Conservation (phyloP, 1,140 invertebrate genomes). For the Odontomachus brunneus region DNA sequence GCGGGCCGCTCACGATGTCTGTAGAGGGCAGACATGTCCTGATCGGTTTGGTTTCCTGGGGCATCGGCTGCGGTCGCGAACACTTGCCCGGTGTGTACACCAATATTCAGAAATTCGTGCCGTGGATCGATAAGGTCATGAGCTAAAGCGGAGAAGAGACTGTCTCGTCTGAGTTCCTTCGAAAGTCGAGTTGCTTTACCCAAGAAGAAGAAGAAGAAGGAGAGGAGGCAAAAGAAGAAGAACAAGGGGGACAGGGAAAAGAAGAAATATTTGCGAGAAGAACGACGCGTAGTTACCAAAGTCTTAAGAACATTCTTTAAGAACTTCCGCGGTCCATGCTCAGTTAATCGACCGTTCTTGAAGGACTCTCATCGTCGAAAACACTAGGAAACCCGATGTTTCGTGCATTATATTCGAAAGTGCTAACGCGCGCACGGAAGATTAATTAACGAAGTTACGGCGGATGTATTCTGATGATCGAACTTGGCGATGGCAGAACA, state of each 20-base stretch:
- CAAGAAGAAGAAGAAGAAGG: not conserved
- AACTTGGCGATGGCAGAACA: not conserved
- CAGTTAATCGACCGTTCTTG: slow-evolving; percentile 12
- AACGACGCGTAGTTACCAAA: slow-evolving; percentile 43
- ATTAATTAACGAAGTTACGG: not conserved
- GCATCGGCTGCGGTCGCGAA: slow-evolving; percentile 95
- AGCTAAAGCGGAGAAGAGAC: slow-evolving; percentile 79
- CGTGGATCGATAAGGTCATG: slow-evolving; percentile 95
- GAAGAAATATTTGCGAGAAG: not conserved
- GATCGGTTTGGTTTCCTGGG: slow-evolving; percentile 96
- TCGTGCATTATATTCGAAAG: not conserved
- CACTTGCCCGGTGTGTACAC: slow-evolving; percentile 96
- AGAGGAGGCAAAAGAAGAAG: not conserved
- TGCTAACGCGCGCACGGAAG: slow-evolving; percentile 9
- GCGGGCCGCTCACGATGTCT: slow-evolving; percentile 93
- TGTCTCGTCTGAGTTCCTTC: slow-evolving; percentile 19
- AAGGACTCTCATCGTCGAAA: slow-evolving; percentile 28
- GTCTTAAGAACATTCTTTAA: slow-evolving; percentile 12
- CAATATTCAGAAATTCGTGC: slow-evolving; percentile 96
- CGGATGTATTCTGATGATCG: no score
- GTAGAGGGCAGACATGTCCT: slow-evolving; percentile 93
- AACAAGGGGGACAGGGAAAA: not conserved
- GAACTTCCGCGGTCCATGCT: slow-evolving; percentile 16
- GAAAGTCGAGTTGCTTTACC: not conserved
- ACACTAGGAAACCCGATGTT: slow-evolving; percentile 14